Conservation (phyloP, 1,140 invertebrate species). For the Drosophila yakuba region DNA sequence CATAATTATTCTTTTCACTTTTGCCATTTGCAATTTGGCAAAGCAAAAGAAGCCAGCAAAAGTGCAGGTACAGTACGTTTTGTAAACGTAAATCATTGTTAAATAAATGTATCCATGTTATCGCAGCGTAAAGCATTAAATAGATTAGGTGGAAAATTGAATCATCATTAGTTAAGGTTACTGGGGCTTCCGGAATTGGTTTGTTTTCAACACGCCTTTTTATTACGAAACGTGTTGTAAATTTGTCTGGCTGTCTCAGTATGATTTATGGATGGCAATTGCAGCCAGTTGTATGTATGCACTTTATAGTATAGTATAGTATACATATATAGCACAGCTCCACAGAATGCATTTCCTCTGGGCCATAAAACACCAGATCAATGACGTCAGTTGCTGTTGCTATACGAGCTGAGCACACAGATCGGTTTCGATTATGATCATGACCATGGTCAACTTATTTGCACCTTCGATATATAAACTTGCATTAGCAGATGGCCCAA, state of each 20-base stretch:
- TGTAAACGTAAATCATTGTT: not conserved
- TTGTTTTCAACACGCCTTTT: constrained; percentile 1
- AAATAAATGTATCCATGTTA: constrained; percentile 2
- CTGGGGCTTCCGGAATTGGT: constrained; percentile 10
- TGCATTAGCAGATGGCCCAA: constrained; percentile 15
- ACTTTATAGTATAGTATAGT: not conserved
- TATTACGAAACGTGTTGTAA: constrained; percentile 30
- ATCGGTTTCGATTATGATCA: constrained; percentile 36
- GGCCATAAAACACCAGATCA: constrained; percentile 3
- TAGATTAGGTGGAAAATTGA: constrained; percentile 11
- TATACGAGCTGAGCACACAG: not conserved
- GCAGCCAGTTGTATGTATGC: constrained; percentile 9
- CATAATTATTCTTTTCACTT: constrained; percentile 35
- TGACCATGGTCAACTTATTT: constrained; percentile 65
- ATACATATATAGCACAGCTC: not conserved
- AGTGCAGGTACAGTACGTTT: constrained; percentile 16
- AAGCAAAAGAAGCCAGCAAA: not conserved
- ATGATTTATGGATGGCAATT: constrained; percentile 35
- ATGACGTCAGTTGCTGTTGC: constrained; percentile 25
- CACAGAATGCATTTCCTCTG: constrained; percentile 10
- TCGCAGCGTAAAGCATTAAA: not conserved
- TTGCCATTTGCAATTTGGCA: constrained; percentile 51
- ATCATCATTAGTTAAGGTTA: constrained; percentile 5
- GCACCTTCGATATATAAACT: constrained; percentile 25
- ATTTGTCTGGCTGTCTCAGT: not conserved